Evolutionary conservation across 2,888 invertebrate species (phyloP).

Genomic region (Caenorhabditis sulstoni): DNA sequence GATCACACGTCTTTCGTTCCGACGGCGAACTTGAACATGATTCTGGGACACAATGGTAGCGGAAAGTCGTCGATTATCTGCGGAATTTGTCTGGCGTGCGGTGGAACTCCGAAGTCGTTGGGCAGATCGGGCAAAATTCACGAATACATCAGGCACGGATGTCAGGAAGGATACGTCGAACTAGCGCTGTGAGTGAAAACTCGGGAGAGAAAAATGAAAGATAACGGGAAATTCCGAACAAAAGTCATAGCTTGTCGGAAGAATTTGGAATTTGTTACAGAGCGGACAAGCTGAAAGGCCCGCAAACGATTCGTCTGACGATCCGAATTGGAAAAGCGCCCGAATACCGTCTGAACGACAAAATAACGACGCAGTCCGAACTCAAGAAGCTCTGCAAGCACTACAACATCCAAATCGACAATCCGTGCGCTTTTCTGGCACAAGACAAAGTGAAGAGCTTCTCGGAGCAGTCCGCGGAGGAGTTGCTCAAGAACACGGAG

Average conservation of each 20-base stretch:
- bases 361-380: slow-evolving; percentile 24
- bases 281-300: slow-evolving; percentile 35
- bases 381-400: slow-evolving; percentile 35
- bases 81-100: slow-evolving; percentile 77
- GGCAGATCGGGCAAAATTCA: slow-evolving; percentile 73
- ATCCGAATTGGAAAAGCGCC: slow-evolving; percentile 32
- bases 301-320: slow-evolving; percentile 41
- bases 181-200: slow-evolving; percentile 63
- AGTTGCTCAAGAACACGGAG: slow-evolving; percentile 90
- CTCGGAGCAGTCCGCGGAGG: slow-evolving; percentile 90
- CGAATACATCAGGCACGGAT: slow-evolving; percentile 75
- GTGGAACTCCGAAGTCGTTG: slow-evolving; percentile 72
- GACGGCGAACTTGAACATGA: slow-evolving; percentile 73
- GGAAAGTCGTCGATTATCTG: slow-evolving; percentile 78
- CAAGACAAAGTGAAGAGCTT: slow-evolving; percentile 97
- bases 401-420: slow-evolving; percentile 81
- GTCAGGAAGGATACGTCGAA: slow-evolving; percentile 72
- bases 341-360: slow-evolving; percentile 50
- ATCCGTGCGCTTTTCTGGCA: slow-evolving; percentile 93
- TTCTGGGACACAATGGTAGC: slow-evolving; percentile 77
- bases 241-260: too few species aligned
- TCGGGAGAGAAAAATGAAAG: neutral
- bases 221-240: too few species aligned
- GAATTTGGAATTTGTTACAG: too few species aligned
- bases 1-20: slow-evolving; percentile 66